Base-by-base conservation (phyloP, 2,888 invertebrate species). In the Acrobeloides nanus region DNA sequence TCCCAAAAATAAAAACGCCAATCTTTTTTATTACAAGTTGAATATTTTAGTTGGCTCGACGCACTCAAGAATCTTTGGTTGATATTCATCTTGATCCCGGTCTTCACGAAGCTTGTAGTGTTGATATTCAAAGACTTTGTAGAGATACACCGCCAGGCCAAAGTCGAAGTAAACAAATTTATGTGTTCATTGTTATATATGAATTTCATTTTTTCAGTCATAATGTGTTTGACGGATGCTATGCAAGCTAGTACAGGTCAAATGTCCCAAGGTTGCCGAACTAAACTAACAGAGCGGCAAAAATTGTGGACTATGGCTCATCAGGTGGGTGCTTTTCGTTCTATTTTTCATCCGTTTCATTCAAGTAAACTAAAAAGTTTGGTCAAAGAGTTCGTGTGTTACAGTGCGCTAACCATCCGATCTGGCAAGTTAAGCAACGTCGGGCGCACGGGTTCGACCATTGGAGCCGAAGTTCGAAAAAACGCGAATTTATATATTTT, bases 61-160 rank as follows among this genome's bases (percentile, higher is more conserved):
- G 90, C 53, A 86, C 93, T 57, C 86, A 87, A 67, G 79, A 80
- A 62, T 84, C 85, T 0, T 84, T 86, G 73, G 86, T 89, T 0
- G 95, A 97, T 75, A 89, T 97, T 55, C 87, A 93, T 62, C 86
- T 88, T 1, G 95, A 97, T 78, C 92, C 92, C 0, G 76, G 89
- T 38, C 77, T 97, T 49, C 86, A 89, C 74, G 81, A 84, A 55
- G 86, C 88, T 0, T 97, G 95, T 74, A 82, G 85, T 7, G 78
- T 84, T 18, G 93, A 95, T 76, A 63, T 80, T 25, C 65, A 72
- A 34, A 66, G 71, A 31, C 73, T 72, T 52, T 80, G 80, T 65
- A 53, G 57, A 12, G 76, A 76, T 48, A 68, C 90, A 21, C 82
- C 83, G 39, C 84, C 86, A 74, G 93, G 93, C 45, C 86, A 87